phyloP scores from a whole-genome alignment of 1,140 invertebrate genomes.

The Pseudomyrmex pallidus region DNA sequence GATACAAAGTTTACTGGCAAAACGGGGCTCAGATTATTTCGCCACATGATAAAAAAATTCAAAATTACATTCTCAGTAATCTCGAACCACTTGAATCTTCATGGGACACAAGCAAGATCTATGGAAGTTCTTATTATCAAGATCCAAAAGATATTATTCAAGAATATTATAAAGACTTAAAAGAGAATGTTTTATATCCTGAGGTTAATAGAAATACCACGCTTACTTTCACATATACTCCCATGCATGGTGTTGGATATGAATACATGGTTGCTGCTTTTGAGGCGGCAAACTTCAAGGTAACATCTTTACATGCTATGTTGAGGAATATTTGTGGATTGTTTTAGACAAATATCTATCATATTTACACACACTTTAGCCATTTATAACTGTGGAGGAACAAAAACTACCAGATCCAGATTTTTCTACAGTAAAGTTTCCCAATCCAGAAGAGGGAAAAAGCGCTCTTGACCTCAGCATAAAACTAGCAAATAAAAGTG shows the following conservation, averaged over 20 bases:
- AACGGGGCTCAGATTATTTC: constrained; percentile 98
- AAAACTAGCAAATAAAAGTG: constrained; percentile 91
- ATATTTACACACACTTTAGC: constrained; percentile 77
- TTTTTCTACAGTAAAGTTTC: constrained; percentile 98
- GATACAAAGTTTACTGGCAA: constrained; percentile 98
- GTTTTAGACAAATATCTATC: too few species aligned
- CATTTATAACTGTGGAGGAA: constrained; percentile 92
- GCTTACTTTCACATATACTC: constrained; percentile 94
- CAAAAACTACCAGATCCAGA: constrained; percentile 97
- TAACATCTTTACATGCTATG: constrained; percentile 77
- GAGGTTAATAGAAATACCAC: constrained; percentile 87
- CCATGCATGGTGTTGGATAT: constrained; percentile 99
- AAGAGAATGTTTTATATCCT: constrained; percentile 85
- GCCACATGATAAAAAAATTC: constrained; percentile 96
- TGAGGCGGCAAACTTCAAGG: constrained; percentile 90
- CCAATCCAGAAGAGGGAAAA: constrained; percentile 99
- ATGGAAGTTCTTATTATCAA: constrained; percentile 83
- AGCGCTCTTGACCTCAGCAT: constrained; percentile 95
- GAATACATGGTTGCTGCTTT: constrained; percentile 92
- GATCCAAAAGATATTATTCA: constrained; percentile 87
- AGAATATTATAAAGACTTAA: constrained; percentile 89
- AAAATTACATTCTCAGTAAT: constrained; percentile 92
- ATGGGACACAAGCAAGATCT: constrained; percentile 87
- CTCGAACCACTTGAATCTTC: constrained; percentile 89
- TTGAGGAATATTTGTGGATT: constrained; percentile 16